Percentiles rank a stretch among this genome's conserved stretches.
These are phyloP conservation scores for Leguminivora glycinivorella DNA, from an alignment of 1,140 invertebrate genomes.

Conservation along the genomic window DNA sequence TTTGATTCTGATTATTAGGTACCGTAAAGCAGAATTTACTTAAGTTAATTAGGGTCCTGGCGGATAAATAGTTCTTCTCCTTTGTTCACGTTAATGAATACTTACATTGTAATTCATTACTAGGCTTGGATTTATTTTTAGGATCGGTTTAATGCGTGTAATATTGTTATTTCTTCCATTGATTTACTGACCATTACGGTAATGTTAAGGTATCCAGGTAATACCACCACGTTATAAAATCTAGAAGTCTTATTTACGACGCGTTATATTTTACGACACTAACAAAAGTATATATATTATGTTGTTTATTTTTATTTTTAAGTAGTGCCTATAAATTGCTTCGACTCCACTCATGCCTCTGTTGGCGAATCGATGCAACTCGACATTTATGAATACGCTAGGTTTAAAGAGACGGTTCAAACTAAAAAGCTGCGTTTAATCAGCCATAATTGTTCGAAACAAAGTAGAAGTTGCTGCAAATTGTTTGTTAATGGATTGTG, in stretches of 20 bases:
- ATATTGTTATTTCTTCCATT: constrained; percentile 60
- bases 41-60: background rate
- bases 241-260: constrained; percentile 51
- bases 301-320: constrained; percentile 40
- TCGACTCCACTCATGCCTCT: constrained; percentile 31
- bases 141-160: constrained; percentile 51
- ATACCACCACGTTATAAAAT: constrained; percentile 54
- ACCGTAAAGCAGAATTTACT: no score
- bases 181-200: constrained; percentile 60
- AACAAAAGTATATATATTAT: constrained; percentile 46
- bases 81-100: constrained; percentile 22
- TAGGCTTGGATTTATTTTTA: constrained; percentile 47
- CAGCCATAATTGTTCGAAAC: constrained; percentile 31
- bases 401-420: constrained; percentile 35
- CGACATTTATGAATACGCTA: constrained; percentile 39
- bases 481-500: constrained; percentile 22
- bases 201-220: constrained; percentile 53
- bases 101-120: constrained; percentile 44
- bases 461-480: constrained; percentile 31
- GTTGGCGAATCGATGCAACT: constrained; percentile 33
- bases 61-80: background rate
- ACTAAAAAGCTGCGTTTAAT: constrained; percentile 33
- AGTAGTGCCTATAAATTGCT: constrained; percentile 36
- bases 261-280: constrained; percentile 48
- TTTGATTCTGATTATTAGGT: no score